Conservation (phyloP, 35 echinoderm and acorn worm species). For the Heliocidaris tuberculata region DNA sequence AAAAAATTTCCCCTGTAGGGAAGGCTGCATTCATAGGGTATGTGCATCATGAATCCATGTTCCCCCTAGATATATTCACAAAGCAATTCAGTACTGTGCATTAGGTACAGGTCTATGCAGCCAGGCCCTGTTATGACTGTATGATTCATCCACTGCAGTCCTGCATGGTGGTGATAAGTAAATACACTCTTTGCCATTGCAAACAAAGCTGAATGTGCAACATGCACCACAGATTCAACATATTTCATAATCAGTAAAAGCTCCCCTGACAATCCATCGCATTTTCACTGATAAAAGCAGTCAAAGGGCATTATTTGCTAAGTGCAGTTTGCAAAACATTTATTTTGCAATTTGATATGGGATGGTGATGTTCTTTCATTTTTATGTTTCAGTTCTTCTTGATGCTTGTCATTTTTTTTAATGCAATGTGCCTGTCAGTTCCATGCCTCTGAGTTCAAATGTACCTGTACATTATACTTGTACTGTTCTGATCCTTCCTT, state of each 20-base stretch:
- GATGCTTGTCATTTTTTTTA: neutral
- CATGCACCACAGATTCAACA: neutral
- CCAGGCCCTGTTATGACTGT: neutral
- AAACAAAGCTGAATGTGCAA: neutral
- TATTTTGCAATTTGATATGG: neutral
- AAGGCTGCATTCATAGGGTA: neutral
- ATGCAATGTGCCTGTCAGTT: neutral
- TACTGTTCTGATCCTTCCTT: too few relatives aligned
- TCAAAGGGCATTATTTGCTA: neutral
- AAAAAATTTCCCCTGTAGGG: neutral
- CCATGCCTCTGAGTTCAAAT: neutral
- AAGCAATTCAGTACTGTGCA: neutral
- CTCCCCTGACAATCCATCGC: neutral
- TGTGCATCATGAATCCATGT: neutral
- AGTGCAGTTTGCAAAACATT: neutral
- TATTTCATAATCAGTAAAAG: neutral
- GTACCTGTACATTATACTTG: too few relatives aligned
- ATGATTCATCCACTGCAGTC: neutral
- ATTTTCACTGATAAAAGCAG: neutral
- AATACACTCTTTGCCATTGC: neutral
- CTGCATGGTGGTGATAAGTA: neutral
- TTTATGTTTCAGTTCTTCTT: neutral
- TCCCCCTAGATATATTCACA: neutral
- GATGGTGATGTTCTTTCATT: too few relatives aligned
- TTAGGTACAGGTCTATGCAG: neutral